phyloP scores from a whole-genome alignment of 2,113 vertebrate genomes.

The Coptodon rendalli region DNA sequence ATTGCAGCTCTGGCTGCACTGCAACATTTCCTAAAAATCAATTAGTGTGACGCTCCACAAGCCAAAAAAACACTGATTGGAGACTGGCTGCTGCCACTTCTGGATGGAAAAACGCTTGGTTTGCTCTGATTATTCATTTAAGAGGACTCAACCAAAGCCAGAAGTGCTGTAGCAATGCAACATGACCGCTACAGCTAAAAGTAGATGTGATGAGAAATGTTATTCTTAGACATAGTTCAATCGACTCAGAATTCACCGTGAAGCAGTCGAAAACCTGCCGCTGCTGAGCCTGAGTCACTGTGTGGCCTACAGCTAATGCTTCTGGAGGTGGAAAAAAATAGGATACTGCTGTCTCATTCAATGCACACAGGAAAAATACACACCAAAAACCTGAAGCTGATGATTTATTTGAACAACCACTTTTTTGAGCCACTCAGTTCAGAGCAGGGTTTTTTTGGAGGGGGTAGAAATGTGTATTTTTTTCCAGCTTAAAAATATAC shows the following conservation, averaged over 20 bases:
- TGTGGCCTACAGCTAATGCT: not conserved
- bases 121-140: not conserved
- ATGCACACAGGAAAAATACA: not conserved
- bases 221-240: not conserved
- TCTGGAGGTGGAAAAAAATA: not conserved
- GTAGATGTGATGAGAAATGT: not conserved
- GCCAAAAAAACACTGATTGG: not conserved
- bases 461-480: not conserved
- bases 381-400: not conserved
- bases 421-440: not conserved
- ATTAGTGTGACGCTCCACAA: not conserved
- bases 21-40: constrained; percentile 4
- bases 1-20: not conserved
- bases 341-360: not conserved
- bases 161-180: not conserved
- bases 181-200: not conserved
- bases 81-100: not conserved
- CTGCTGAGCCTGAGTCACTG: constrained; percentile 6
- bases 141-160: not conserved
- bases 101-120: not conserved
- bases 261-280: not conserved
- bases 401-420: not conserved
- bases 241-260: not conserved
- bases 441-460: not conserved
- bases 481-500: not conserved